These are phyloP conservation scores for Sphenopsis melanotis DNA, from an alignment of 2,797 vertebrate species.

Conservation along the genomic window DNA sequence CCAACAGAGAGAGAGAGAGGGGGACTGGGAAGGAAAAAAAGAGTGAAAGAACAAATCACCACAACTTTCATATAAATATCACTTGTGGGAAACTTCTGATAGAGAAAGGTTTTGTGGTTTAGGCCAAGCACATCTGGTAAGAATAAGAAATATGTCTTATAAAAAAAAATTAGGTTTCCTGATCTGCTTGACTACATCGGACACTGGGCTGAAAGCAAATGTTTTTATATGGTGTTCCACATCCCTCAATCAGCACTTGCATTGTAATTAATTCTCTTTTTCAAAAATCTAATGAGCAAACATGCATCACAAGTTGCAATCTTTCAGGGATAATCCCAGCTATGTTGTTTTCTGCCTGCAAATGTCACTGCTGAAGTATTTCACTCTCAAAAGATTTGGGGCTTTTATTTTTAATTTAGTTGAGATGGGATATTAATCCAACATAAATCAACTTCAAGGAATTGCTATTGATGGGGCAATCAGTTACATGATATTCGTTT, in stretches of 20 bases:
- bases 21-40: background rate
- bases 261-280: background rate
- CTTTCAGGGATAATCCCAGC: background rate
- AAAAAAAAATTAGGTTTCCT: background rate
- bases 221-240: background rate
- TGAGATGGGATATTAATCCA: background rate
- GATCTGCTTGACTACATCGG: background rate
- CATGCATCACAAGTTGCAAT: background rate
- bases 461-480: background rate
- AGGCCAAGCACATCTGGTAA: background rate
- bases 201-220: background rate
- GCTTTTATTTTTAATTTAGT: background rate
- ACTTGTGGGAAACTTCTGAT: background rate
- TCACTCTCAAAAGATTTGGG: background rate
- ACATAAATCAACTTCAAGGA: background rate
- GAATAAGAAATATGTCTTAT: background rate
- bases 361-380: background rate
- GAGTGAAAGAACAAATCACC: background rate
- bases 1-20: background rate
- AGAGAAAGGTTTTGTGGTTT: background rate
- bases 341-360: background rate
- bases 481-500: background rate
- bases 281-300: background rate
- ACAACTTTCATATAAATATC: background rate
- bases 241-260: background rate